phyloP scores from a whole-genome alignment of 2,113 vertebrate genomes.

The Cyprinus carpio region DNA sequence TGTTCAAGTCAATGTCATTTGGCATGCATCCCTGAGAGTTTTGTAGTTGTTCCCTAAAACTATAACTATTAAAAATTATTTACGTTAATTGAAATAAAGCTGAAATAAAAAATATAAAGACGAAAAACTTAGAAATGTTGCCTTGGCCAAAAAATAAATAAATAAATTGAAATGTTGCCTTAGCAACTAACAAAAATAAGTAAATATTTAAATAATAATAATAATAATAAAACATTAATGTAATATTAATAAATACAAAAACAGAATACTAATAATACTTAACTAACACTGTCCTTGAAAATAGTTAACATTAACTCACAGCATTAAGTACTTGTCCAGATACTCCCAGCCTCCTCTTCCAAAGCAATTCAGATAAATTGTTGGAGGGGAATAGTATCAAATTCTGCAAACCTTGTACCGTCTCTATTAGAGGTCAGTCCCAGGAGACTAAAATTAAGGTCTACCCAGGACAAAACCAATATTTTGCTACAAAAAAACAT shows the following conservation, averaged over 20 bases:
- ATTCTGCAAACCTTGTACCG: not conserved
- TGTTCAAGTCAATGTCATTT: conserved; percentile 8
- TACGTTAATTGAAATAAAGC: not conserved
- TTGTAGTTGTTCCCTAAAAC: not conserved
- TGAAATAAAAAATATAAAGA: not conserved
- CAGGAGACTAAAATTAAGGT: not conserved
- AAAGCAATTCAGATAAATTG: not conserved
- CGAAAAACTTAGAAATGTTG: not conserved
- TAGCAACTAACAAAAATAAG: too few relatives aligned
- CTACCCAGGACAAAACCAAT: not conserved
- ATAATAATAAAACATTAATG: too few relatives aligned
- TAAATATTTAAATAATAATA: too few relatives aligned
- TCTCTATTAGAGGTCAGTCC: not conserved
- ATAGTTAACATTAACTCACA: too few relatives aligned
- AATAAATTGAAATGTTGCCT: too few relatives aligned
- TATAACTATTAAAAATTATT: not conserved
- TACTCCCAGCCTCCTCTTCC: not conserved
- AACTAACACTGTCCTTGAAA: too few relatives aligned
- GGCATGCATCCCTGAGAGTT: not conserved
- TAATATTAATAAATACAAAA: too few relatives aligned
- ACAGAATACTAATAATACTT: too few relatives aligned
- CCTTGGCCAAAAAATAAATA: too few relatives aligned
- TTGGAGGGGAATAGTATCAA: not conserved
- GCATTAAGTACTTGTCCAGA: not conserved
- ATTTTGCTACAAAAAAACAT: not conserved